Evolutionary conservation across 1,140 invertebrate genomes (phyloP).

Genomic region (Euwallacea fornicatus): DNA sequence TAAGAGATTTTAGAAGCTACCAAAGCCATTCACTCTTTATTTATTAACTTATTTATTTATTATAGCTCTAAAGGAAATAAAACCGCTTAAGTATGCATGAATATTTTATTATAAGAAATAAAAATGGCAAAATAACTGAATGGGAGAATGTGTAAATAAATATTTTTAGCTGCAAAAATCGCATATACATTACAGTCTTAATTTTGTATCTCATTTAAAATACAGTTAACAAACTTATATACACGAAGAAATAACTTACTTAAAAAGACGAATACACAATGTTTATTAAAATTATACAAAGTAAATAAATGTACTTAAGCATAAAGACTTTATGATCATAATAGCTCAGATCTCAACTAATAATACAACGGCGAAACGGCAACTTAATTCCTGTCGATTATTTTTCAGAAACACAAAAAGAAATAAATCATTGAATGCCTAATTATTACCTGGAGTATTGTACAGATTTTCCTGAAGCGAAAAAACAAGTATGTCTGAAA

Average conservation of each 20-base stretch:
- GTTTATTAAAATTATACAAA: slow-evolving; percentile 27
- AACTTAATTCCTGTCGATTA: too few species aligned
- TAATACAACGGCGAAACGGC: too few species aligned
- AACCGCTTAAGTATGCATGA: slow-evolving; percentile 23
- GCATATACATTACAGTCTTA: slow-evolving; percentile 51
- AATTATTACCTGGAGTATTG: too few species aligned
- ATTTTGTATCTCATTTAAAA: slow-evolving; percentile 46
- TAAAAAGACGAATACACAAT: slow-evolving; percentile 43
- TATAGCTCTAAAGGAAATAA: slow-evolving; percentile 35
- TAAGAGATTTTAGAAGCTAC: slow-evolving; percentile 43
- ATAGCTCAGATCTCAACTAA: too few species aligned
- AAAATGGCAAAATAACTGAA: slow-evolving; percentile 33
- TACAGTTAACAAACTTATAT: slow-evolving; percentile 42
- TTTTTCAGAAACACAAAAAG: too few species aligned
- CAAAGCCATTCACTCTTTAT: slow-evolving; percentile 43
- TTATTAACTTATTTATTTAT: slow-evolving; percentile 45
- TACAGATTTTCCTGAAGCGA: too few species aligned
- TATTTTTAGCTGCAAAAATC: slow-evolving; percentile 46
- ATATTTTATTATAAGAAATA: slow-evolving; percentile 35
- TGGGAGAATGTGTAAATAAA: slow-evolving; percentile 45
- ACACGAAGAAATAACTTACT: slow-evolving; percentile 44
- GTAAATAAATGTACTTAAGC: slow-evolving; percentile 3
- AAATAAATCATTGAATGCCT: too few species aligned
- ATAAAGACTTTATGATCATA: background rate
- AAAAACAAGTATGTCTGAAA: too few species aligned